Percentiles rank a stretch among this genome's conserved stretches.
Conservation (phyloP, 2,113 vertebrate species). For the Hippocampus guttulatus region DNA sequence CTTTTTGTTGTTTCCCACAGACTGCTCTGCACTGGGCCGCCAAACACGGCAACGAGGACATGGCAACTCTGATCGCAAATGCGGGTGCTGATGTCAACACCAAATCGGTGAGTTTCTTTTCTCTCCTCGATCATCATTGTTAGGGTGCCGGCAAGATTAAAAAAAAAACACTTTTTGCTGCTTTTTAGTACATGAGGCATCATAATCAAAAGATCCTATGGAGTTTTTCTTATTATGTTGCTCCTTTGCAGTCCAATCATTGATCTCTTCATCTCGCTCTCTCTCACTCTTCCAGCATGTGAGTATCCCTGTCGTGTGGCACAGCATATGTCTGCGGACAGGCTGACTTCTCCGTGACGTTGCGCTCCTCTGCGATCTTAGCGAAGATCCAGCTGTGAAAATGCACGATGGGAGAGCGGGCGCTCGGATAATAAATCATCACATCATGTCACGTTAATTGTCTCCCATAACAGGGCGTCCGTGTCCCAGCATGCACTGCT, state of each 20-base stretch:
- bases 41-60: conserved; percentile 76
- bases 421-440: conserved; percentile 71
- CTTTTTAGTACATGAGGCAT: background rate
- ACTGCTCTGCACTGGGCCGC: conserved; percentile 80
- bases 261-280: background rate
- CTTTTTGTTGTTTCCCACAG: conserved; percentile 42
- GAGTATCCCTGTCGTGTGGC: conserved; percentile 51
- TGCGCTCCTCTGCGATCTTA: conserved; percentile 20
- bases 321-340: conserved; percentile 18
- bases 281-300: conserved; percentile 65
- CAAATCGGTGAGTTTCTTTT: conserved; percentile 67
- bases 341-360: background rate
- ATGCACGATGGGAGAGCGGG: conserved; percentile 56
- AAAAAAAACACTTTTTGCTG: too few relatives aligned
- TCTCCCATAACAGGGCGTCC: conserved; percentile 71
- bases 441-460: conserved; percentile 72
- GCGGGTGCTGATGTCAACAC: conserved; percentile 75
- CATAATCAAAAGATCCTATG: background rate
- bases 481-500: conserved; percentile 51
- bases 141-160: too few relatives aligned
- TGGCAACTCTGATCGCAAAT: conserved; percentile 66
- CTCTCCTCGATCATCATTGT: background rate
- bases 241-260: background rate
- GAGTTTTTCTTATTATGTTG: background rate
- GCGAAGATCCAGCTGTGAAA: conserved; percentile 69